phyloP scores from a whole-genome alignment of 2,888 invertebrate genomes.

The Leptopilina drosophilae region DNA sequence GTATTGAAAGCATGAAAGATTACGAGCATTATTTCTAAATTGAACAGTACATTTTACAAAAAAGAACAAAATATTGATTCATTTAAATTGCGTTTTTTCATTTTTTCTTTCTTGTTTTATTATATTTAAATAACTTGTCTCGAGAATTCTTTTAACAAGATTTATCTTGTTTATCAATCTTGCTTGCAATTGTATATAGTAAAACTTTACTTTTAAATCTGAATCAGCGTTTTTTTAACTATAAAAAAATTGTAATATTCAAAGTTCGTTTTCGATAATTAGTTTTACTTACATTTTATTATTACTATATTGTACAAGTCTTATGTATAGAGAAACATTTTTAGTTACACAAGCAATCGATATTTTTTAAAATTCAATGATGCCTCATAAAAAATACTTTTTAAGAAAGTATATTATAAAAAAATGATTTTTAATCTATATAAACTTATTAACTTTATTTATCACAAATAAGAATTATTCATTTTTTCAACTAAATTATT shows the following conservation, averaged over 20 bases:
- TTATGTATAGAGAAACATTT: constrained; percentile 16
- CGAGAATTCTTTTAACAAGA: background rate
- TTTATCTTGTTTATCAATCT: constrained; percentile 8
- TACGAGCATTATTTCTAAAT: constrained; percentile 15
- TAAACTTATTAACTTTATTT: too few relatives aligned
- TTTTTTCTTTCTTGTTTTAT: background rate
- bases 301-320: constrained; percentile 11
- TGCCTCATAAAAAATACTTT: background rate
- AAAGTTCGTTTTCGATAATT: constrained; percentile 9
- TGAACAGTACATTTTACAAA: constrained; percentile 22
- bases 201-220: constrained; percentile 9
- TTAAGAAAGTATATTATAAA: background rate
- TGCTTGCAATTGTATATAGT: background rate
- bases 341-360: background rate
- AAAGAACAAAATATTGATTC: background rate
- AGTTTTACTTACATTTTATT: constrained; percentile 14
- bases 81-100: background rate
- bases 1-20: constrained; percentile 20
- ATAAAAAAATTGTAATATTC: constrained; percentile 28
- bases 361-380: background rate
- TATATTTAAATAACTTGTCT: background rate
- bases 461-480: background rate
- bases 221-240: constrained; percentile 21
- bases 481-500: too few relatives aligned
- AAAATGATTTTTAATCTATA: too few relatives aligned